Conservation (phyloP, 1,140 invertebrate genomes). For the Caenorhabditis tropicalis region DNA sequence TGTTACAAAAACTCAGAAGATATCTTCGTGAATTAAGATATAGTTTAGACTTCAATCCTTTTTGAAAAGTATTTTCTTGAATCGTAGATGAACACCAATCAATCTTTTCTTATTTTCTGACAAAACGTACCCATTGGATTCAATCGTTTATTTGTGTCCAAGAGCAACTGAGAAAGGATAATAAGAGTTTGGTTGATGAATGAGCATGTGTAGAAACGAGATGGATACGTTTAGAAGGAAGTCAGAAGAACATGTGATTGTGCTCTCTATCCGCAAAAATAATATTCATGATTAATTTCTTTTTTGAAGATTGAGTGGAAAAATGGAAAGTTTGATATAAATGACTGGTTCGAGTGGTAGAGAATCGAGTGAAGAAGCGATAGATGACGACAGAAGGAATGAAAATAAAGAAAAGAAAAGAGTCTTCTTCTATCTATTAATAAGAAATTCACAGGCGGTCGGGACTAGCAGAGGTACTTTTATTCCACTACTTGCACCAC, state of each 20-base stretch:
- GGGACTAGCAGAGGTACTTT: constrained; percentile 34
- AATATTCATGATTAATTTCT: background rate
- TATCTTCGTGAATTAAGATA: too few relatives aligned
- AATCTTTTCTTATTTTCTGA: too few relatives aligned
- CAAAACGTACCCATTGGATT: background rate
- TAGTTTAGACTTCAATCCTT: too few relatives aligned
- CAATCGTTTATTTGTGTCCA: background rate
- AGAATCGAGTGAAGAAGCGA: background rate
- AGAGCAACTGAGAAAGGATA: background rate
- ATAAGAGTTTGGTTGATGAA: background rate
- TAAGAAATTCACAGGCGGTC: constrained; percentile 39
- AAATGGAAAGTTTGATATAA: background rate
- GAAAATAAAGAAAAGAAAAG: background rate
- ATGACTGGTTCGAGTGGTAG: too few relatives aligned
- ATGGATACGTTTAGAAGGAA: background rate
- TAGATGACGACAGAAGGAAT: background rate
- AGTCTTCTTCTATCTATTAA: constrained; percentile 34
- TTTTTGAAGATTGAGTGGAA: background rate
- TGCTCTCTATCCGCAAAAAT: background rate
- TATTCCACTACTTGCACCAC: constrained; percentile 6
- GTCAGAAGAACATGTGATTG: background rate
- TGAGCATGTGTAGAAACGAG: background rate
- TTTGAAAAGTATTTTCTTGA: too few relatives aligned
- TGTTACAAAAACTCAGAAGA: too few relatives aligned
- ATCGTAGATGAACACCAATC: too few relatives aligned